Evolutionary conservation across 1,140 invertebrate species (phyloP).

Genomic region (Amphibalanus amphitrite): DNA sequence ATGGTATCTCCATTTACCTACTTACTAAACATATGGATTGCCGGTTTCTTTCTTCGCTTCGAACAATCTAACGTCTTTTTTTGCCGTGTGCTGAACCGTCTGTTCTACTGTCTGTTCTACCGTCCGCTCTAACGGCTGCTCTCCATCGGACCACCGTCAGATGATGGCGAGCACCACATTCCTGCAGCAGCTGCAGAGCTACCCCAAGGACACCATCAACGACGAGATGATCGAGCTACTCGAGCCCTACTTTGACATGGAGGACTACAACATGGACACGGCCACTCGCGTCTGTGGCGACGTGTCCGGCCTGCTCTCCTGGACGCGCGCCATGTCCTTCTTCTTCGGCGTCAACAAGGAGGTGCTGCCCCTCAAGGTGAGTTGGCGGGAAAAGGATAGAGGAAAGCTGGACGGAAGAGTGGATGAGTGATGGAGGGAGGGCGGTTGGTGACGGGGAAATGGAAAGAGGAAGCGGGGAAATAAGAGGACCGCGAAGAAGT

Average conservation of each 20-base stretch:
- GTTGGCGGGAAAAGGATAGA: too few relatives aligned
- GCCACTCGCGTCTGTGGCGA: constrained; percentile 89
- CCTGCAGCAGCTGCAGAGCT: constrained; percentile 75
- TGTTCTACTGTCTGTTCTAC: too few relatives aligned
- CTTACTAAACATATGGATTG: too few relatives aligned
- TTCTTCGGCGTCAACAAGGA: constrained; percentile 94
- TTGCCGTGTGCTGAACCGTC: too few relatives aligned
- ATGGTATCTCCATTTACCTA: too few relatives aligned
- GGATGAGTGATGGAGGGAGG: too few relatives aligned
- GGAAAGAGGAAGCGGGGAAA: neutral
- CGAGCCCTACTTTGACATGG: constrained; percentile 59
- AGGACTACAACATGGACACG: constrained; percentile 90
- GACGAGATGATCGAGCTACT: constrained; percentile 91
- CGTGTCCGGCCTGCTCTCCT: constrained; percentile 84
- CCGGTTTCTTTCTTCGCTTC: too few relatives aligned
- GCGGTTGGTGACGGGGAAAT: too few relatives aligned
- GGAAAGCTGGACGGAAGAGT: too few relatives aligned
- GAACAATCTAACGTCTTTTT: too few relatives aligned
- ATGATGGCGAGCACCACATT: constrained; percentile 96
- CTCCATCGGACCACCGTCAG: constrained; percentile 32
- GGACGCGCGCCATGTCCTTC: constrained; percentile 94
- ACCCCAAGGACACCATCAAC: constrained; percentile 92
- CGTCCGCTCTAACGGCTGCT: too few relatives aligned
- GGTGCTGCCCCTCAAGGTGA: constrained; percentile 73
- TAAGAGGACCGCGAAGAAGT: too few relatives aligned